phyloP scores from a whole-genome alignment of 30 jellyfish, hydroid and myxozoan genomes.

The Pseudorhiza aurosa region DNA sequence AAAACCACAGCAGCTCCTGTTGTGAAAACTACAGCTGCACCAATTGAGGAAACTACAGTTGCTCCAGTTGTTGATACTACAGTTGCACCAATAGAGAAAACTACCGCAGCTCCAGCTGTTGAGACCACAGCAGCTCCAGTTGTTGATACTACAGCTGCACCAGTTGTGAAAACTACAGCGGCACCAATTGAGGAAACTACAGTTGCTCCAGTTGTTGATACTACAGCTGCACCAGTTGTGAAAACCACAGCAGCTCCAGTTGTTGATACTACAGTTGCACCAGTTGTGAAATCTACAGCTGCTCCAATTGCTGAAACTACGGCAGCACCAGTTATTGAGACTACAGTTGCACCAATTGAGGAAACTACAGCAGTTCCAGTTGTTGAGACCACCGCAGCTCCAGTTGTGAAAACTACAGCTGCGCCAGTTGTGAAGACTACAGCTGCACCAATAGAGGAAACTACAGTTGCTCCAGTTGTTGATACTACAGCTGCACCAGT shows the following conservation, averaged over 20 bases:
- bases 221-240: slow-evolving; percentile 36
- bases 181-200: slow-evolving; percentile 21
- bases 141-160: slow-evolving; percentile 2
- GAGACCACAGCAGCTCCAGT: slow-evolving; percentile 1
- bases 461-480: neutral
- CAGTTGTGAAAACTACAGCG: slow-evolving; percentile 15
- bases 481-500: neutral
- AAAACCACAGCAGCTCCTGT: neutral
- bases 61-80: slow-evolving; percentile 9
- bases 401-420: slow-evolving; percentile 5
- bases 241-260: slow-evolving; percentile 10
- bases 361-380: slow-evolving; percentile 24
- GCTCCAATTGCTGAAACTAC: slow-evolving; percentile 23
- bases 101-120: slow-evolving; percentile 46
- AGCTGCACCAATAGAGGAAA: slow-evolving; percentile 25
- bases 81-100: neutral
- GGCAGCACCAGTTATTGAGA: slow-evolving; percentile 35
- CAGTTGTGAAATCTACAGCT: slow-evolving; percentile 24
- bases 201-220: neutral
- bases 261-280: slow-evolving; percentile 7
- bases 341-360: slow-evolving; percentile 14
- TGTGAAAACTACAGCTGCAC: neutral
- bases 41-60: slow-evolving; percentile 1
- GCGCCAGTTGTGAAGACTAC: neutral
- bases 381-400: slow-evolving; percentile 12